Evolutionary conservation across 2,113 vertebrate species (phyloP).

Genomic region (Coptodon rendalli): DNA sequence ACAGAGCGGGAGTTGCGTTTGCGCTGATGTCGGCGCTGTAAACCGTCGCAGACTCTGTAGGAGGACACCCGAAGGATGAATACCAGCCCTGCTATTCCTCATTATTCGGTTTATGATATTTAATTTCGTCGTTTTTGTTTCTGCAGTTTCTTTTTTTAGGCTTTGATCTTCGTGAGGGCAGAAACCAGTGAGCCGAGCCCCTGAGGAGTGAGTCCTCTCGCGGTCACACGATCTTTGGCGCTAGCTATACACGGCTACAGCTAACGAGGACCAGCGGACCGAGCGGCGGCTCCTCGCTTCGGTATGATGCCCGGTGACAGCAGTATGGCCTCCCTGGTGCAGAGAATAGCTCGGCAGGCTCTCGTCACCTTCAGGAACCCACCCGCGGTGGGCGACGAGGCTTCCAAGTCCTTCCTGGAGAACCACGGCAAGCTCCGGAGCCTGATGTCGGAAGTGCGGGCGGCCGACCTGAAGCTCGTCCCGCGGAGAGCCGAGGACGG

Average conservation of each 20-base stretch:
- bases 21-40: not conserved
- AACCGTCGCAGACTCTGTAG: not conserved
- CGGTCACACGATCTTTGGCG: not conserved
- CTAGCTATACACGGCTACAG: not conserved
- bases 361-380: constrained; percentile 77
- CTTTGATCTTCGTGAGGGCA: not conserved
- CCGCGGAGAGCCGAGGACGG: constrained; percentile 69
- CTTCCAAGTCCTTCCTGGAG: constrained; percentile 66
- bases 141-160: not conserved
- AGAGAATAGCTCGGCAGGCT: constrained; percentile 86
- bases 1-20: not conserved
- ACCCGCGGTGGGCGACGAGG: constrained; percentile 40
- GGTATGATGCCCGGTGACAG: constrained; percentile 78
- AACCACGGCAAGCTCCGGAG: constrained; percentile 74
- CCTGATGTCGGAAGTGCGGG: constrained; percentile 80
- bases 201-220: not conserved
- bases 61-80: not conserved
- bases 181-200: not conserved
- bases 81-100: not conserved
- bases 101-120: not conserved
- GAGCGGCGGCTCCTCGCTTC: not conserved
- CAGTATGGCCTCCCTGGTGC: constrained; percentile 83
- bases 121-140: not conserved
- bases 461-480: constrained; percentile 82
- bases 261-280: not conserved